Percentiles rank a stretch among this genome's conserved stretches.
These are phyloP conservation scores for Spinibarbus caldwelli DNA, from an alignment of 2,797 vertebrate genomes.

Conservation along the genomic window DNA sequence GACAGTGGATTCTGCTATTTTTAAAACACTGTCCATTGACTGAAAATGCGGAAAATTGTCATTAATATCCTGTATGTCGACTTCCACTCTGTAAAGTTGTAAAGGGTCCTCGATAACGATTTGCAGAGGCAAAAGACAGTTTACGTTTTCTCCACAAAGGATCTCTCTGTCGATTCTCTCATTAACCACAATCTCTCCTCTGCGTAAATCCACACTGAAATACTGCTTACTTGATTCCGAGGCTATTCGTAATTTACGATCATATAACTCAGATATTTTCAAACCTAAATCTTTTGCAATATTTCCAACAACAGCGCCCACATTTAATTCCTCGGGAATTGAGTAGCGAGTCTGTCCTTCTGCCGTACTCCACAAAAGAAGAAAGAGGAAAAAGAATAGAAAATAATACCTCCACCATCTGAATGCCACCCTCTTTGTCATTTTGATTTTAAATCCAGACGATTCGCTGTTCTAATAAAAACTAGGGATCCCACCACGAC, in stretches of 20 bases:
- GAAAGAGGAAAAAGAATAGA: constrained; percentile 46
- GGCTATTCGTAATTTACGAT: constrained; percentile 66
- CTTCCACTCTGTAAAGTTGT: constrained; percentile 65
- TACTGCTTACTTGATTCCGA: constrained; percentile 68
- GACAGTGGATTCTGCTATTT: constrained; percentile 58
- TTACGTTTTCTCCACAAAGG: constrained; percentile 61
- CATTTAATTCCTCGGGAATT: constrained; percentile 73
- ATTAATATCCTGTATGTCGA: constrained; percentile 67
- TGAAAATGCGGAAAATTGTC: constrained; percentile 68
- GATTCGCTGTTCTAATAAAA: not conserved
- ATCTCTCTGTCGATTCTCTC: constrained; percentile 71
- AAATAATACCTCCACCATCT: constrained; percentile 48
- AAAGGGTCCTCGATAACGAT: constrained; percentile 67
- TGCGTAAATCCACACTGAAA: constrained; percentile 65
- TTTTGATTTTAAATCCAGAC: constrained; percentile 40
- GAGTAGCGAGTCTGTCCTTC: constrained; percentile 68
- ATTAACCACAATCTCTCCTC: constrained; percentile 66
- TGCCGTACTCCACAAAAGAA: constrained; percentile 62
- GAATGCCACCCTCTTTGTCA: constrained; percentile 48
- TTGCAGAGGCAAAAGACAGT: constrained; percentile 67
- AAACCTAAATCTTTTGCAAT: constrained; percentile 72
- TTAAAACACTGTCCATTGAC: constrained; percentile 50
- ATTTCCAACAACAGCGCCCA: constrained; percentile 71
- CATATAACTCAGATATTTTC: constrained; percentile 61
- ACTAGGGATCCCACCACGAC: constrained; percentile 9